Evolutionary conservation across 2,113 vertebrate genomes (phyloP).

Genomic region (Mesocricetus auratus): DNA sequence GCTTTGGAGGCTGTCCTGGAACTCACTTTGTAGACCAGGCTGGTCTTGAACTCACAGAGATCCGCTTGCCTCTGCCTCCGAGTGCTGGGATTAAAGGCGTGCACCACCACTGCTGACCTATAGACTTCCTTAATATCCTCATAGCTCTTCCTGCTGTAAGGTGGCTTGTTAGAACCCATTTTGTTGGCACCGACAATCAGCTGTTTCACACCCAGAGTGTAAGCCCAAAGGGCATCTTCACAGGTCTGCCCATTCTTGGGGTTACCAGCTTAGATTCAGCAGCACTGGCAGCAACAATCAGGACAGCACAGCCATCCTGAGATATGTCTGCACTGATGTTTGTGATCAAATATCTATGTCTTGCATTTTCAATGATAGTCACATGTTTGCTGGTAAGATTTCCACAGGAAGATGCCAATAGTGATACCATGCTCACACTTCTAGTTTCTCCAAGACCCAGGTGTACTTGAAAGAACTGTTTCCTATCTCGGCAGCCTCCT

Average conservation of each 20-base stretch:
- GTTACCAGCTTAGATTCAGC: constrained; percentile 98
- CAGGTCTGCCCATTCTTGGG: constrained; percentile 98
- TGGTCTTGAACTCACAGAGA: too few relatives aligned
- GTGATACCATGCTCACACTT: constrained; percentile 97
- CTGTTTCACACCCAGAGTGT: constrained; percentile 97
- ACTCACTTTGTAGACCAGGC: too few relatives aligned
- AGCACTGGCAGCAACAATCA: constrained; percentile 97
- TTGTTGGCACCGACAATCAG: constrained; percentile 98
- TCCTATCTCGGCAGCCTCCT: constrained; percentile 99
- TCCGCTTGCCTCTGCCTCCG: too few relatives aligned
- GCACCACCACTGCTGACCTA: constrained; percentile 98
- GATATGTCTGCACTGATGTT: constrained; percentile 99
- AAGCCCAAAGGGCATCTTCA: constrained; percentile 97
- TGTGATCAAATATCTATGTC: constrained; percentile 98
- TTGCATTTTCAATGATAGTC: constrained; percentile 97
- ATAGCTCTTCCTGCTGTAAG: constrained; percentile 97
- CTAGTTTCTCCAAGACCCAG: constrained; percentile 98
- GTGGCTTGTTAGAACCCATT: constrained; percentile 99
- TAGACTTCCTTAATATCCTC: constrained; percentile 99
- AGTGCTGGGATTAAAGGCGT: too few relatives aligned
- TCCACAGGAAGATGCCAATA: constrained; percentile 98
- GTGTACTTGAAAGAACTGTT: constrained; percentile 99
- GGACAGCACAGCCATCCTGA: constrained; percentile 97
- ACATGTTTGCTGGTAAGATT: constrained; percentile 98
- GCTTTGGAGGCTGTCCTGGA: too few relatives aligned